phyloP scores from a whole-genome alignment of 37 sponge, comb jelly and placozoan species.

The Beroe forskalii region DNA sequence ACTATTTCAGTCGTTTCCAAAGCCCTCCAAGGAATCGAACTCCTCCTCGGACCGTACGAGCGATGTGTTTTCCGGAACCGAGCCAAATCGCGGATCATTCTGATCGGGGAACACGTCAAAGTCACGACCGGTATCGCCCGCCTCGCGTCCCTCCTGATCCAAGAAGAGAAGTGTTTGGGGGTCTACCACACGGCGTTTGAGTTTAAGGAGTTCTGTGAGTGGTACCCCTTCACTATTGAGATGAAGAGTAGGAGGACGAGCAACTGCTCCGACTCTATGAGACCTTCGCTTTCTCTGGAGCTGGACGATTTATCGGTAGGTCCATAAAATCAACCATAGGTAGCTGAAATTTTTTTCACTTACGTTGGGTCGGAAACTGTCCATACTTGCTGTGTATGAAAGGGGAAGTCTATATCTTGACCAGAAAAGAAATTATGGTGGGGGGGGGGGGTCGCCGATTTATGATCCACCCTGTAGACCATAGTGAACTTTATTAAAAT shows the following conservation, averaged over 20 bases:
- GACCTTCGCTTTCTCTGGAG: not conserved
- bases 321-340: too few species aligned
- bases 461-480: too few species aligned
- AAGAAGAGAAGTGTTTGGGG: slow-evolving; percentile 8
- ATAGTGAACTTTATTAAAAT: too few species aligned
- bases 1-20: not conserved
- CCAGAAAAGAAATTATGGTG: too few species aligned
- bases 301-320: not conserved
- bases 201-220: slow-evolving; percentile 12
- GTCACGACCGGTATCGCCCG: not conserved
- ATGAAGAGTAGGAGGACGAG: not conserved
- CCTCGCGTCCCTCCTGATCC: not conserved
- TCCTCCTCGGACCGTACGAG: slow-evolving; percentile 16
- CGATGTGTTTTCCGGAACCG: not conserved
- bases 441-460: too few species aligned
- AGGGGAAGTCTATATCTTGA: too few species aligned
- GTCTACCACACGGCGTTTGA: not conserved
- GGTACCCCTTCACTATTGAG: not conserved
- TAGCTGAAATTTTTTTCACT: too few species aligned
- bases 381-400: too few species aligned
- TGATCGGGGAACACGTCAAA: not conserved
- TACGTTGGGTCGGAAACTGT: too few species aligned
- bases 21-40: not conserved
- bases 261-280: not conserved
- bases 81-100: not conserved